A percentile compares a stretch with the other conserved stretches of the same genome.
These are phyloP conservation scores for Formica exsecta DNA, from an alignment of 1,140 invertebrate species.

Conservation along the genomic window DNA sequence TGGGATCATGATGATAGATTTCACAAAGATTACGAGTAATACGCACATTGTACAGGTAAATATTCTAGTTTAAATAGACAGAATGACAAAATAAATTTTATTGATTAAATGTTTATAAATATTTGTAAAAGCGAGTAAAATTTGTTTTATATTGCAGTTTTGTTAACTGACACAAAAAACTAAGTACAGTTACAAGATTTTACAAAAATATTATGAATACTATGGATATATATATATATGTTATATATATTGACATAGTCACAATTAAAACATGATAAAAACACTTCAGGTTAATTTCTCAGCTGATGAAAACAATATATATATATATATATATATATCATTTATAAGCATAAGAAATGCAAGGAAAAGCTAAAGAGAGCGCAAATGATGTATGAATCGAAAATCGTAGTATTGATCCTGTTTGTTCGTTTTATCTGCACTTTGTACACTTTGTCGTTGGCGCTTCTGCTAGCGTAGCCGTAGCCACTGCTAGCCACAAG, in stretches of 20 bases:
- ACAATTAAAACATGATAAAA: neutral
- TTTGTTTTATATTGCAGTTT: slow-evolving; percentile 11
- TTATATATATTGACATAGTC: neutral
- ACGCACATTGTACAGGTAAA: neutral
- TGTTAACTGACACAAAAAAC: neutral
- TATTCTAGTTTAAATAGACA: neutral
- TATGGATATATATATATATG: neutral
- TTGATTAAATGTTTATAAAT: neutral
- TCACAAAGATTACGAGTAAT: slow-evolving; percentile 54
- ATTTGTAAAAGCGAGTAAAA: neutral
- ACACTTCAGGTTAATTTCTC: neutral
- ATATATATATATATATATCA: too few relatives aligned
- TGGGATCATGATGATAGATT: slow-evolving; percentile 60
- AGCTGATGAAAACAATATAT: neutral
- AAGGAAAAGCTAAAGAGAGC: too few relatives aligned
- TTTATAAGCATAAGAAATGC: too few relatives aligned
- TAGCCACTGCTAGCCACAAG: too few relatives aligned
- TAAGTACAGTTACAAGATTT: neutral
- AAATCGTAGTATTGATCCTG: too few relatives aligned
- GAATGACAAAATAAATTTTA: neutral
- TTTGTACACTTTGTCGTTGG: too few relatives aligned
- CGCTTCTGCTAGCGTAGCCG: too few relatives aligned
- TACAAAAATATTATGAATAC: neutral
- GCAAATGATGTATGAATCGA: too few relatives aligned
- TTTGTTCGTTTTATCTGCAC: too few relatives aligned